Percentiles rank a stretch among this genome's conserved stretches.
Evolutionary conservation across 2,113 vertebrate genomes (phyloP).

Genomic region (Monopterus albus): DNA sequence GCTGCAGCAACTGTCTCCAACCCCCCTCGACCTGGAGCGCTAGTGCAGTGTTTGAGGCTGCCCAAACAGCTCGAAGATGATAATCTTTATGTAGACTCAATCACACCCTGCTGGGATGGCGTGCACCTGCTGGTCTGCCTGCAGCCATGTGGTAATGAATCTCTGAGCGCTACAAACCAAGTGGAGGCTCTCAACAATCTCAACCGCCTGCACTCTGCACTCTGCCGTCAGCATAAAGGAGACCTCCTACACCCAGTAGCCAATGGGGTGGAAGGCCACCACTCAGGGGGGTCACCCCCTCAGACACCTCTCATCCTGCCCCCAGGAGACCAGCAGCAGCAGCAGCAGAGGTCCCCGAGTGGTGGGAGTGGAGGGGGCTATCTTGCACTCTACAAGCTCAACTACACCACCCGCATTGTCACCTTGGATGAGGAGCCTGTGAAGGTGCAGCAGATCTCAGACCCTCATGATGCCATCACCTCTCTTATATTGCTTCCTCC

Average conservation of each 20-base stretch:
- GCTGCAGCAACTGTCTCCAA: conserved; percentile 61
- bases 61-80: conserved; percentile 97
- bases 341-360: conserved; percentile 75
- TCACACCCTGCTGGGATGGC: conserved; percentile 96
- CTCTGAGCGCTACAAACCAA: conserved; percentile 96
- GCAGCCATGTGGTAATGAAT: conserved; percentile 90
- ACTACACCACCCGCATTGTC: conserved; percentile 96
- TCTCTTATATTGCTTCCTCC: conserved; percentile 96
- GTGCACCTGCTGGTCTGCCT: conserved; percentile 94
- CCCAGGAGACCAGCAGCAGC: conserved; percentile 82
- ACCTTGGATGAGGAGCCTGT: conserved; percentile 96
- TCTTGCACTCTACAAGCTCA: conserved; percentile 96
- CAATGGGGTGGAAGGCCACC: conserved; percentile 90
- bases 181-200: conserved; percentile 99
- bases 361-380: conserved; percentile 87
- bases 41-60: conserved; percentile 95
- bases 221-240: conserved; percentile 92
- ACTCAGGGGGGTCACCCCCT: conserved; percentile 66
- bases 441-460: conserved; percentile 97
- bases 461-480: conserved; percentile 94
- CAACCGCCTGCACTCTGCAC: conserved; percentile 97
- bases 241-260: conserved; percentile 85
- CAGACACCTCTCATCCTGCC: conserved; percentile 94
- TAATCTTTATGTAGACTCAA: conserved; percentile 94
- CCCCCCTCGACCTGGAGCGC: conserved; percentile 91